Evolutionary conservation across 2,888 invertebrate genomes (phyloP), one percentile per base, ranked within the genome.

Genomic region (Drosophila anomalipes): DNA sequence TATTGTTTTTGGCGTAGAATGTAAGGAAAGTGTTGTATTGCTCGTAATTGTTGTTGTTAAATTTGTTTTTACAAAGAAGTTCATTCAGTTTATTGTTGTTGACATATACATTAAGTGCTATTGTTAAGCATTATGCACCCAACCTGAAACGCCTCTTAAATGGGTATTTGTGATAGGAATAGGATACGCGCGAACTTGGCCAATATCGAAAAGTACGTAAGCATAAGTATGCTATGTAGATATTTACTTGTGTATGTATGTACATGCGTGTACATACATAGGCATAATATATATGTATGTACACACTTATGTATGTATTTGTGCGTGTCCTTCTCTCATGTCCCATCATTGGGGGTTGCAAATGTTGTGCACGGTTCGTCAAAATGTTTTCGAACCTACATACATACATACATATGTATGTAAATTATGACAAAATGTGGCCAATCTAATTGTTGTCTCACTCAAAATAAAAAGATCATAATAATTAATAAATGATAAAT

Each of bases 121-220:
- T 39, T 58, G n/a, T 39, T 52, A 7, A 41, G 56, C 64, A 49
- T n/a, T 14, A 16, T 39, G 59, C 32, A 28, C 53, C 28, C 9
- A 37, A 22, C 32, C 44, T 70, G 33, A 47, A 49, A 54, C 52
- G 69, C 35, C 63, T 64, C 49, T 53, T 67, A 62, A 68, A 71
- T 58, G 68, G 44, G 56, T 44, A 57, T 26, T 51, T 70, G 63
- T 68, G 68, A 59, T 75, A 70, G 75, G 51, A 62, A 51, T 75
- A 62, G 70, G 44, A 64, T 41, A 52, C 52, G 62, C 56, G 68
- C 49, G 44, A 59, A 35, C 58, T 54, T 60, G 58, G 49, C 53
- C 61, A 28, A 59, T 33, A 63, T 30, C 62, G 35, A 58, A 62
- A 74, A 44, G 59, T 74, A 71, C 41, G 72, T 72, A 58, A 14